Percentiles rank a stretch among this genome's conserved stretches.
These are phyloP conservation scores for Parazoanthus darwini DNA, from an alignment of 92 coral and sea anemone genomes.

Conservation along the genomic window DNA sequence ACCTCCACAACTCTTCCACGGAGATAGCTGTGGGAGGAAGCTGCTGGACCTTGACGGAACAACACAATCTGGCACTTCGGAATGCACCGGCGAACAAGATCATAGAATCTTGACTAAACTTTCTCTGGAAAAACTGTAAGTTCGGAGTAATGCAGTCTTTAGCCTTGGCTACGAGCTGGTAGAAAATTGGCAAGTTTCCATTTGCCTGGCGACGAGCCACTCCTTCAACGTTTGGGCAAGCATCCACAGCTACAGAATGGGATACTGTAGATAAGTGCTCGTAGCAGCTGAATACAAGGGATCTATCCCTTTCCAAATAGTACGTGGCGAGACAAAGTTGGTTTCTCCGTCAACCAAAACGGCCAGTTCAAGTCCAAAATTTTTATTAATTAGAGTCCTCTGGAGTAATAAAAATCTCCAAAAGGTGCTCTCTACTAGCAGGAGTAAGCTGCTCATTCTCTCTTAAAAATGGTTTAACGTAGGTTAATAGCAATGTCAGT, in stretches of 20 bases:
- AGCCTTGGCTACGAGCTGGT: slow-evolving; percentile 49
- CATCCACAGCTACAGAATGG: slow-evolving; percentile 43
- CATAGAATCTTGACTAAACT: slow-evolving; percentile 42
- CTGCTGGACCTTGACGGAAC: slow-evolving; percentile 60
- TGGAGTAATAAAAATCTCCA: slow-evolving; percentile 56
- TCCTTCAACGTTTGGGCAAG: slow-evolving; percentile 37
- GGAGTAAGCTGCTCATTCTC: slow-evolving; percentile 44
- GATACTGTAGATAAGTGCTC: slow-evolving; percentile 44
- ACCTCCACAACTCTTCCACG: slow-evolving; percentile 55
- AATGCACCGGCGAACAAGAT: slow-evolving; percentile 49
- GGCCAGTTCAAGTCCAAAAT: slow-evolving; percentile 55
- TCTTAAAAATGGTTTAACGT: slow-evolving; percentile 39
- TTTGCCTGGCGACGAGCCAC: slow-evolving; percentile 51
- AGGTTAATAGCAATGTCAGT: slow-evolving; percentile 11
- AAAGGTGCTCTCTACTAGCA: slow-evolving; percentile 55
- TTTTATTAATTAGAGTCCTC: slow-evolving; percentile 42
- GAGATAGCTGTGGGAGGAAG: slow-evolving; percentile 57
- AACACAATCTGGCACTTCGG: slow-evolving; percentile 60
- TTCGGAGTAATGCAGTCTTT: slow-evolving; percentile 50
- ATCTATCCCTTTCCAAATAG: slow-evolving; percentile 53
- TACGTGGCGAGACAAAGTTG: slow-evolving; percentile 47
- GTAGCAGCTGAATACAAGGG: slow-evolving; percentile 49
- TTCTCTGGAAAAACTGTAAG: slow-evolving; percentile 47
- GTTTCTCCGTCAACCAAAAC: slow-evolving; percentile 12
- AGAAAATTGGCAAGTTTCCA: slow-evolving; percentile 40